Percentiles rank a stretch among this genome's conserved stretches.
phyloP scores from a whole-genome alignment of 2,888 invertebrate species.

The Mellilla xanthometata region DNA sequence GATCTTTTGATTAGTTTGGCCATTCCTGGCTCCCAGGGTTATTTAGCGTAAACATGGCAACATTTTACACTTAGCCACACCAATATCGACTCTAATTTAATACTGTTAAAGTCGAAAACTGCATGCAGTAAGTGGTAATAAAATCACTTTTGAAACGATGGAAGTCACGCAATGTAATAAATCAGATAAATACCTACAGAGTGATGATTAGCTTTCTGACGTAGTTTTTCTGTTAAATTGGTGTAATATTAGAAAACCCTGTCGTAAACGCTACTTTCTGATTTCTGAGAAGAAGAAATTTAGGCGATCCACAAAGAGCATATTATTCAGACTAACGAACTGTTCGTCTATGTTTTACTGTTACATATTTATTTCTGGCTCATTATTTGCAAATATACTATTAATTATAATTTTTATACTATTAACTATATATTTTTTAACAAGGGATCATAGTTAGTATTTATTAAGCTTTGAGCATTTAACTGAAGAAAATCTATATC shows the following conservation, averaged over 20 bases:
- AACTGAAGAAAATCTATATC: too few relatives aligned
- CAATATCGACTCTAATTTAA: slow-evolving; percentile 46
- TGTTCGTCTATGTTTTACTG: too few relatives aligned
- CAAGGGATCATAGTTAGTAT: too few relatives aligned
- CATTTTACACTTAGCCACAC: slow-evolving; percentile 38
- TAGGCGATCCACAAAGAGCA: too few relatives aligned
- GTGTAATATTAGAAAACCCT: too few relatives aligned
- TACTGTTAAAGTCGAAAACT: slow-evolving; percentile 48
- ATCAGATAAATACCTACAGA: slow-evolving; percentile 66
- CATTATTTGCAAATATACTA: too few relatives aligned
- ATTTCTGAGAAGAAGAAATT: not conserved
- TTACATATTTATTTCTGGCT: too few relatives aligned
- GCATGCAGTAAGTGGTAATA: slow-evolving; percentile 51
- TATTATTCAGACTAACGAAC: too few relatives aligned
- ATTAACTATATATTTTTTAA: too few relatives aligned
- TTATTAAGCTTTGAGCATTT: too few relatives aligned
- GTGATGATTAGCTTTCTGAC: slow-evolving; percentile 46
- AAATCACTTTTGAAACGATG: slow-evolving; percentile 70
- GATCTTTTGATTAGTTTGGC: slow-evolving; percentile 68
- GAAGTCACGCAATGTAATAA: slow-evolving; percentile 70
- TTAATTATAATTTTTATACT: too few relatives aligned
- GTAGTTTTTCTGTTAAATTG: slow-evolving; percentile 25
- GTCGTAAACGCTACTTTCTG: too few relatives aligned
- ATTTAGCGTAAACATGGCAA: slow-evolving; percentile 69
- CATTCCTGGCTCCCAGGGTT: slow-evolving; percentile 67